Evolutionary conservation across 2,888 invertebrate genomes (phyloP), one percentile per base, ranked within the genome.

Genomic region (Pollenia griseotomentosa): DNA sequence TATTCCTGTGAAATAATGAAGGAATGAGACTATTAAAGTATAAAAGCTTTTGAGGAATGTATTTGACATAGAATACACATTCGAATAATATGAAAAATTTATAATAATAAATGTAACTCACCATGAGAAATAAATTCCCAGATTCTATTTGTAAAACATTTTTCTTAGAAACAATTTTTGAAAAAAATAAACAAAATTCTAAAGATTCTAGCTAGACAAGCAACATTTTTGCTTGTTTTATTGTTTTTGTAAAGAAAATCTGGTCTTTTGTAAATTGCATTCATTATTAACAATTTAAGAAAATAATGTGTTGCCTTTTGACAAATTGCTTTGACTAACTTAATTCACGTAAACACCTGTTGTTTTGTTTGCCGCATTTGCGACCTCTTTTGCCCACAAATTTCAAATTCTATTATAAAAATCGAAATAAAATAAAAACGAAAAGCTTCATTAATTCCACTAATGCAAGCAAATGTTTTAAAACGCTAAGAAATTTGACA

Each of bases 281-380:
- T 83, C 66, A 81, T 82, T 33, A 33, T 33, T 74, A 74, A 82
- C 82, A 78, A 82, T 74, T 77, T 77, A 68, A 79, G 75, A 74
- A 75, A 83, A 83, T 79, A 61, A 83, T 71, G 61, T 79, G 55
- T 55, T 68, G 68, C 68, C 65, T 53, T 81, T 85, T 80, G 83
- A 86, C 80, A 80, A 86, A 86, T 80, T 83, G 75, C n/a, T 77
- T 75, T 65, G 83, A 75, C 79, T 73, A 74, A 79, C 11, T 23
- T 33, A 83, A 86, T 79, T 71, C 48, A 42, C 48, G 44, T 42
- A 80, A 83, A 80, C 86, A 86, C 86, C 86, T 86, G 86, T 83
- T 86, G 57, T 74, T 65, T 78, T 53, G 16, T 55, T 59, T 23
- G 66, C 48, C 12, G 1, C 11, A 57, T 44, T 42, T 44, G 16